Percentiles rank a stretch among this genome's conserved stretches.
phyloP scores from a whole-genome alignment of 1,140 invertebrate species.

The Venustaconcha ellipsiformis region DNA sequence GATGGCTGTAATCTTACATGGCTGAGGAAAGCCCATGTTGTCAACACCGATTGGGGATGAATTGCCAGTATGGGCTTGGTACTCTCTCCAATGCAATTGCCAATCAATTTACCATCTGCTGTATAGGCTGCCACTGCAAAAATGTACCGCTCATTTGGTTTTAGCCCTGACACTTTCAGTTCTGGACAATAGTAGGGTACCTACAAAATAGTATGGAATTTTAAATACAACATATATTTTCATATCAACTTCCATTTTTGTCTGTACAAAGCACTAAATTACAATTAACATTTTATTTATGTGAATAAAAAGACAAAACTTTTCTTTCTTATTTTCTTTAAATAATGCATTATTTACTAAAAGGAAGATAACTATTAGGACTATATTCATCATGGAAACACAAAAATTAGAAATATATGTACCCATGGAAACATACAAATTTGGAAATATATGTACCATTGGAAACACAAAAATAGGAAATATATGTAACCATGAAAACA shows the following conservation, averaged over 20 bases:
- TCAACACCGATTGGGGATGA: slow-evolving; percentile 63
- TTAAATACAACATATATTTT: background rate
- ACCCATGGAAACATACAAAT: no score
- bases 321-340: no score
- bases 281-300: no score
- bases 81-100: slow-evolving; percentile 64
- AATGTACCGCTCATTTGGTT: slow-evolving; percentile 63
- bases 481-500: no score
- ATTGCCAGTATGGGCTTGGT: slow-evolving; percentile 65
- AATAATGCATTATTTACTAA: no score
- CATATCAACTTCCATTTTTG: background rate
- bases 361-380: no score
- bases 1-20: slow-evolving; percentile 47
- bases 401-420: no score
- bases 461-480: no score
- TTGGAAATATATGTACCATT: no score
- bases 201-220: slow-evolving; percentile 22
- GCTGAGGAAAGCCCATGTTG: slow-evolving; percentile 64
- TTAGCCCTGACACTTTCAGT: slow-evolving; percentile 59
- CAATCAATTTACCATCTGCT: slow-evolving; percentile 64
- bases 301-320: no score
- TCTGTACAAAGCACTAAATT: no score
- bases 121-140: slow-evolving; percentile 69
- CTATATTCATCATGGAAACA: no score
- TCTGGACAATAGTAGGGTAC: slow-evolving; percentile 55